Evolutionary conservation across 2,113 vertebrate genomes (phyloP).

Genomic region (Electrona antarctica): DNA sequence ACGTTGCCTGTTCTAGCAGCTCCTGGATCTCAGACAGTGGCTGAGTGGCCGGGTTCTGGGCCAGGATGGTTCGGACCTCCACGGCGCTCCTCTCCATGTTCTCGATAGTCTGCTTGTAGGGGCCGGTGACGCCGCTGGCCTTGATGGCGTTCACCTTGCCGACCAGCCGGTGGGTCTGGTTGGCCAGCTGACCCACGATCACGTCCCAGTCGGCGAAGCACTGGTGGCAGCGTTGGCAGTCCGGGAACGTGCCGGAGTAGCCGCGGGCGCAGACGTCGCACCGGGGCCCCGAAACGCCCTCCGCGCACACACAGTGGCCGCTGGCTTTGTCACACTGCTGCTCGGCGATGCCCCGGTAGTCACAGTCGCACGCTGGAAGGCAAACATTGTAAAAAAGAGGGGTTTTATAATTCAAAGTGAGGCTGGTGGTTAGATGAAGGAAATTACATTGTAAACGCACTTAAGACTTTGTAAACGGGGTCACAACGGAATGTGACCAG

Average conservation of each 20-base stretch:
- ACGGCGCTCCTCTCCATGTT: conserved; percentile 83
- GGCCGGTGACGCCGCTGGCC: conserved; percentile 86
- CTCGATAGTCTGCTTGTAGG: conserved; percentile 84
- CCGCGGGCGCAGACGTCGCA: conserved; percentile 92
- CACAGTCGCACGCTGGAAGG: conserved; percentile 90
- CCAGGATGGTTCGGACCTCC: conserved; percentile 82
- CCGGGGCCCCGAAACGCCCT: conserved; percentile 85
- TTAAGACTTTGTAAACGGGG: too few relatives aligned
- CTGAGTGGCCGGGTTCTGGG: conserved; percentile 88
- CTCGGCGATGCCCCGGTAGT: conserved; percentile 84
- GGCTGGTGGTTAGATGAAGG: background rate
- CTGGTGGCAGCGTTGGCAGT: conserved; percentile 90
- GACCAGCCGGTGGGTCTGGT: conserved; percentile 88
- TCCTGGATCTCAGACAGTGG: conserved; percentile 88
- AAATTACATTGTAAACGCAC: background rate
- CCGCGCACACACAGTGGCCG: conserved; percentile 87
- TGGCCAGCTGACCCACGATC: conserved; percentile 85
- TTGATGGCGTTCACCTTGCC: conserved; percentile 89
- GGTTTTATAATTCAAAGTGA: too few relatives aligned
- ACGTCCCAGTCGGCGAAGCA: conserved; percentile 93
- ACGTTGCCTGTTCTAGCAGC: conserved; percentile 93
- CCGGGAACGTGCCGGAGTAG: conserved; percentile 88
- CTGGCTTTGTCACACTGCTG: conserved; percentile 86
- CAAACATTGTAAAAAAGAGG: conserved; percentile 7
- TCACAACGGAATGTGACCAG: too few relatives aligned